Conservation (phyloP, 2,113 vertebrate genomes). For the Limanda limanda region DNA sequence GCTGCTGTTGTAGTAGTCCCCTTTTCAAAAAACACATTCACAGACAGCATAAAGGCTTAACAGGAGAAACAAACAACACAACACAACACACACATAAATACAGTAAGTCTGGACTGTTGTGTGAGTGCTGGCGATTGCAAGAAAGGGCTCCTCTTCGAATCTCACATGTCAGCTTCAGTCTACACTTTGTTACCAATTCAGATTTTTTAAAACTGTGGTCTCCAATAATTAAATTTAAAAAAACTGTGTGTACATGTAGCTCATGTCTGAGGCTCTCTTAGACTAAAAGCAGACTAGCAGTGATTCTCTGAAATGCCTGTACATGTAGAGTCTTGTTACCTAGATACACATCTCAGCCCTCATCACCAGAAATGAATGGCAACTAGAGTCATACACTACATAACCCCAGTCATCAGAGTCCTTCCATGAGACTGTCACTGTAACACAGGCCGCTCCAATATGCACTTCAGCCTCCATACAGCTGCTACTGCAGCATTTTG, state of each 20-base stretch:
- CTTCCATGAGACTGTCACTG: background rate
- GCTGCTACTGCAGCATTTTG: too few relatives aligned
- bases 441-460: background rate
- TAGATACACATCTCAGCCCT: slow-evolving; percentile 59
- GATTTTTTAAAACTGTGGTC: background rate
- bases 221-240: slow-evolving; percentile 8
- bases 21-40: slow-evolving; percentile 30
- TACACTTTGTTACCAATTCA: background rate
- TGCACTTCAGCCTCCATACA: background rate
- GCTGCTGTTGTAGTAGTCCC: slow-evolving; percentile 2
- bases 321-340: slow-evolving; percentile 78
- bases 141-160: slow-evolving; percentile 25
- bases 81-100: background rate
- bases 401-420: slow-evolving; percentile 26
- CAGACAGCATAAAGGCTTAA: slow-evolving; percentile 22
- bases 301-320: slow-evolving; percentile 65
- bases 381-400: slow-evolving; percentile 34
- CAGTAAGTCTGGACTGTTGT: slow-evolving; percentile 13
- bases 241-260: background rate
- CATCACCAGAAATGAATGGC: slow-evolving; percentile 12
- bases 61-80: slow-evolving; percentile 19
- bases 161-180: slow-evolving; percentile 7
- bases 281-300: slow-evolving; percentile 36
- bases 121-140: background rate
- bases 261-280: slow-evolving; percentile 29